Evolutionary conservation across 64 coral and sea anemone genomes (phyloP), one percentile per base, ranked within the genome.

Genomic region (Hydrozoanthus tunicans): DNA sequence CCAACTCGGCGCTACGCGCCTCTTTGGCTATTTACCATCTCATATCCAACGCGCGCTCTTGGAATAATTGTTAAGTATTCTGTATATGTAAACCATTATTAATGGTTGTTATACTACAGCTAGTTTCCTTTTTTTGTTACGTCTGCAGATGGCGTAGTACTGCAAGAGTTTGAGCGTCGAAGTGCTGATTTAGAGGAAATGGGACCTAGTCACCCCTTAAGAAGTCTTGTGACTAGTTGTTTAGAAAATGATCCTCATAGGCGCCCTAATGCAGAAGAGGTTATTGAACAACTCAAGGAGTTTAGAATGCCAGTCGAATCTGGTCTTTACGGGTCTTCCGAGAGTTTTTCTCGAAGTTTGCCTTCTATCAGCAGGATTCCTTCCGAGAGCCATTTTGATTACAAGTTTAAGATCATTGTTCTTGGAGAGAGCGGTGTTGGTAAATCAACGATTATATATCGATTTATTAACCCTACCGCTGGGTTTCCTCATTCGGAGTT

Each of bases 371-470:
- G 68, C 69, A 88, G 84, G 13, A 88, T 88, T 60, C 74, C 69
- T 32, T 32, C 69, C 10, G 84, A 73, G 11, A 43, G 55, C 10
- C 84, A 88, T 25, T 88, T 75, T 88, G 69, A 88, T 59, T 75
- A 88, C 84, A 88, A 74, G 67, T 88, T 88, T 88, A 88, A 88
- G 67, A 75, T 88, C 8, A 88, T 88, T 88, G 9, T 88, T 59
- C 84, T 88, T 27, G 84, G 84, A 23, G 84, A 88, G 60, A 74
- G n/a, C 67, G 55, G 9, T 5, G 84, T 88, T 3, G 84, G 84
- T 15, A 88, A 88, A 75, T 88, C 84, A 6, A 88, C 84, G 5
- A 88, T 88, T 6, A 74, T 88, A 51, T 88, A 88, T 17, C 84
- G 84, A 6, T 88, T 88, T 88, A 75, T 88, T 24, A 88, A 75